Percentiles rank a stretch among this genome's conserved stretches.
Conservation (phyloP, 2,888 invertebrate genomes). For the Philereme transversata region DNA sequence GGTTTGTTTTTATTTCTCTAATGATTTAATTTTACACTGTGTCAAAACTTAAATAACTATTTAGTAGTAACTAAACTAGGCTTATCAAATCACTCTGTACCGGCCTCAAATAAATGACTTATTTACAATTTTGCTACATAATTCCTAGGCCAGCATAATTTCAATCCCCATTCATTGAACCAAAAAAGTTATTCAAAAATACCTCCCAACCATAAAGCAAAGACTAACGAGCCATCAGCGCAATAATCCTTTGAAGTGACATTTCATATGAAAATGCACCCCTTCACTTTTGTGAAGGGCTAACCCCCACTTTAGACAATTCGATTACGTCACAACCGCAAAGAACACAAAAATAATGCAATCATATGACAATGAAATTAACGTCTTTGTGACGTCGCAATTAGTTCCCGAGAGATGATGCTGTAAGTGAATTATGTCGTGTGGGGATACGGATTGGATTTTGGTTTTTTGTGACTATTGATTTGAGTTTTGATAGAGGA, state of each 20-base stretch:
- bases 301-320: constrained; percentile 26
- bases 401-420: constrained; percentile 53
- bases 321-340: constrained; percentile 47
- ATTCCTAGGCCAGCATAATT: neutral
- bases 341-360: constrained; percentile 68
- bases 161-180: neutral
- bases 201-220: constrained; percentile 1
- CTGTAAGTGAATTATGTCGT: constrained; percentile 49
- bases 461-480: constrained; percentile 29
- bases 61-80: too few relatives aligned
- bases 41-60: too few relatives aligned
- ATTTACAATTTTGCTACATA: too few relatives aligned
- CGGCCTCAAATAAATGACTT: too few relatives aligned
- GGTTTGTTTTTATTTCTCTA: too few relatives aligned
- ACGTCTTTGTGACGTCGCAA: constrained; percentile 66
- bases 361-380: constrained; percentile 69
- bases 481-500: constrained; percentile 24
- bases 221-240: constrained; percentile 20
- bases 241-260: constrained; percentile 19
- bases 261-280: constrained; percentile 19
- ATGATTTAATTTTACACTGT: too few relatives aligned
- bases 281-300: constrained; percentile 23
- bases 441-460: constrained; percentile 27
- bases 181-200: neutral
- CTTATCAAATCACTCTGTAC: too few relatives aligned